Conservation (phyloP, 2,888 invertebrate species). For the Rapana venosa region DNA sequence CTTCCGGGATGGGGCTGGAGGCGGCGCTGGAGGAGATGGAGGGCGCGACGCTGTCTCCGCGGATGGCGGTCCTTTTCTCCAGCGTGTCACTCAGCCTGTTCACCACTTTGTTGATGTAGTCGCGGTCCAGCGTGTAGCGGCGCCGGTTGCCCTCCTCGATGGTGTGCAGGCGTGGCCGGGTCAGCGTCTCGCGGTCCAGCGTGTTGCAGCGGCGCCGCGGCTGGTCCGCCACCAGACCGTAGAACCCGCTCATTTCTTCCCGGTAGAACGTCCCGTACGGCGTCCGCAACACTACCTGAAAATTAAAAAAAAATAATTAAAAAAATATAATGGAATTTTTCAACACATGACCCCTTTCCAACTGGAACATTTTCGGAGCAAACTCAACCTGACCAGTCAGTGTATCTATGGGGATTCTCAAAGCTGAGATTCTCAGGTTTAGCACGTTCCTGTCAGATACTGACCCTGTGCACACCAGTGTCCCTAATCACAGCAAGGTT, state of each 20-base stretch:
- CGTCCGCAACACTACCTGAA: conserved; percentile 66
- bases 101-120: conserved; percentile 71
- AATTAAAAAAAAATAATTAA: not conserved
- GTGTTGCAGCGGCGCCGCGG: conserved; percentile 71
- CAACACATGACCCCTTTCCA: too few relatives aligned
- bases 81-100: conserved; percentile 65
- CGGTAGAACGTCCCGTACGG: conserved; percentile 73
- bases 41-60: conserved; percentile 68
- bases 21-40: conserved; percentile 68
- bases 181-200: conserved; percentile 68
- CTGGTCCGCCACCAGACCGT: conserved; percentile 66
- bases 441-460: too few relatives aligned
- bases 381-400: too few relatives aligned
- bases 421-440: too few relatives aligned
- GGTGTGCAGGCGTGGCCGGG: conserved; percentile 68
- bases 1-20: conserved; percentile 71
- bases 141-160: conserved; percentile 69
- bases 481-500: too few relatives aligned
- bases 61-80: conserved; percentile 62
- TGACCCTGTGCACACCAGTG: too few relatives aligned
- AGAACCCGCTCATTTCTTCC: conserved; percentile 67
- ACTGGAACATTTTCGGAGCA: too few relatives aligned
- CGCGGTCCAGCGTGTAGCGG: conserved; percentile 69
- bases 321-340: too few relatives aligned
- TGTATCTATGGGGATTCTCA: too few relatives aligned